phyloP scores from a whole-genome alignment of 2,797 vertebrate species.

The Dendrocincla fuliginosa region DNA sequence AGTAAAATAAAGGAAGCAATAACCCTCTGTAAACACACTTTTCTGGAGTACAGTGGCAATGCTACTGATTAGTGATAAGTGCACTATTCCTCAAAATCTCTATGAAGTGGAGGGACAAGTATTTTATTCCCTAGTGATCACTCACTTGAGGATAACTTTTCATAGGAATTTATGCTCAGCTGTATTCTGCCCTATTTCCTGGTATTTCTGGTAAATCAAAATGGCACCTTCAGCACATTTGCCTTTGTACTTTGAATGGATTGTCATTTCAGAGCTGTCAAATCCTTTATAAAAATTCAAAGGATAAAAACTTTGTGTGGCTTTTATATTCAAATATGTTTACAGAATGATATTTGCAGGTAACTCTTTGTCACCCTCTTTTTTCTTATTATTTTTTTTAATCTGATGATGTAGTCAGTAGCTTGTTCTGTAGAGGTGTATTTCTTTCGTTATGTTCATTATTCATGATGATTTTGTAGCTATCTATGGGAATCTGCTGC shows the following conservation, averaged over 20 bases:
- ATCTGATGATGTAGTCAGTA: slow-evolving; percentile 28
- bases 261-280: slow-evolving; percentile 50
- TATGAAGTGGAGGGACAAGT: neutral
- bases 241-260: slow-evolving; percentile 43
- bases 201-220: slow-evolving; percentile 48
- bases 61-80: slow-evolving; percentile 14
- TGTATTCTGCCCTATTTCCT: slow-evolving; percentile 47
- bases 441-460: slow-evolving; percentile 61
- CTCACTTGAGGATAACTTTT: slow-evolving; percentile 34
- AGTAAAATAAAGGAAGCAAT: neutral
- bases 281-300: slow-evolving; percentile 51
- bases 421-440: slow-evolving; percentile 26
- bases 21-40: neutral
- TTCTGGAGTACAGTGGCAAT: neutral
- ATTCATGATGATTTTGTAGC: slow-evolving; percentile 40
- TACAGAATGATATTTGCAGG: slow-evolving; percentile 60
- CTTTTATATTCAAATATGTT: slow-evolving; percentile 74
- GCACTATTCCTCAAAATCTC: neutral
- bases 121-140: slow-evolving; percentile 57
- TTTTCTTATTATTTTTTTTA: neutral
- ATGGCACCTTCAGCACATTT: neutral
- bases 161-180: slow-evolving; percentile 13
- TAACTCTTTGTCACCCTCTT: slow-evolving; percentile 37
- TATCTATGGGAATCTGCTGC: slow-evolving; percentile 49
- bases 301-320: slow-evolving; percentile 26